phyloP scores from a whole-genome alignment of 2,888 invertebrate species.

The Mycalesis mineus region DNA sequence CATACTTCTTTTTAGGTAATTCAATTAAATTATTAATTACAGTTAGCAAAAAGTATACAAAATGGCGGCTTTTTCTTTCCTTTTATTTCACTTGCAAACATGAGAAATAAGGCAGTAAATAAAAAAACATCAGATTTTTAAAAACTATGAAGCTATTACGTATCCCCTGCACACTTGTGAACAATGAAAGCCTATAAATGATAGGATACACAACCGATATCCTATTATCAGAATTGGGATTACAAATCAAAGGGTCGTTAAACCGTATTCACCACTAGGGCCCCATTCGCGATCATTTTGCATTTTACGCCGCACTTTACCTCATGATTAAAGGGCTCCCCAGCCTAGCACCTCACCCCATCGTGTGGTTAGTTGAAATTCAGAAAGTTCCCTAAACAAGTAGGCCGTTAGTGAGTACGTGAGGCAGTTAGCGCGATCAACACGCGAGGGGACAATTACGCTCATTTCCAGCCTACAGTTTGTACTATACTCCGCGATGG shows the following conservation, averaged over 20 bases:
- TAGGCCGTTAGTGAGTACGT: constrained; percentile 34
- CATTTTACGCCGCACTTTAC: constrained; percentile 11
- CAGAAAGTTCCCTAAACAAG: constrained; percentile 28
- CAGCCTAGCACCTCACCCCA: neutral
- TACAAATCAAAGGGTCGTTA: neutral
- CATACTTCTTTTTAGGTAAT: too few species aligned
- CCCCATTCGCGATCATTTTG: constrained; percentile 13
- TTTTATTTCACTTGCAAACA: too few species aligned
- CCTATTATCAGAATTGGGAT: neutral
- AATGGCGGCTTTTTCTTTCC: too few species aligned
- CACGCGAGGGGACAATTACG: constrained; percentile 37
- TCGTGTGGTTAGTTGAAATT: constrained; percentile 24
- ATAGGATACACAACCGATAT: neutral
- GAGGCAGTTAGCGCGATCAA: constrained; percentile 28
- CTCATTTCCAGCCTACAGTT: constrained; percentile 25
- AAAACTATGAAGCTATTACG: too few species aligned
- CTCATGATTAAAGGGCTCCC: constrained; percentile 25
- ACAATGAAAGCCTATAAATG: neutral
- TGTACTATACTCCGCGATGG: neutral
- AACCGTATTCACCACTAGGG: neutral
- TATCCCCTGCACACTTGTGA: too few species aligned
- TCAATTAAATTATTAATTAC: too few species aligned
- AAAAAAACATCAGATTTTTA: too few species aligned
- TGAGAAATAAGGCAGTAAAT: too few species aligned
- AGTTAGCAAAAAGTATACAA: too few species aligned